Base-by-base conservation (phyloP, 1,140 invertebrate genomes). In the Pseudoatta argentina region DNA sequence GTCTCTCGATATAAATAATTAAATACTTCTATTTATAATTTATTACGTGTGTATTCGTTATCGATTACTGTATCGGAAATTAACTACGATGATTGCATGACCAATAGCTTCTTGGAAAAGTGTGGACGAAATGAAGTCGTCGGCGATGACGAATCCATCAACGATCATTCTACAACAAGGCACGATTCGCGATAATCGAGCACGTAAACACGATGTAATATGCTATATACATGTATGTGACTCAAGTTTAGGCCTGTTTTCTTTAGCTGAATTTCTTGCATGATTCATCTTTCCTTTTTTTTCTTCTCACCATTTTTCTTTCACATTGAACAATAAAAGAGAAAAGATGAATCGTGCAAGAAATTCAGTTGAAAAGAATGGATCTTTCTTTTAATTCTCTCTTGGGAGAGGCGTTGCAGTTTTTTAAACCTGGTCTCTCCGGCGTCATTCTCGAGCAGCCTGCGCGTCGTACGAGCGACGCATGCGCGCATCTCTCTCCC, bases 401-500 rank as follows among this genome's bases (percentile, higher is more conserved):
- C 3, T 69, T 30, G n/a, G 8, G 21, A 51, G 16, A 3, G 27
- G 21, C 77, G 51, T 21, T 16, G 34, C 30, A 53, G 21, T 69
- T 81, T 69, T 51, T 81, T 14, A 21, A 81, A 81, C 1, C 51
- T 53, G 21, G 16, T 34, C 77, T 81, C 12, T 44, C n/a, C 21
- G 16, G 34, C 78, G 21, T 69, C 48, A 39, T 53, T 63, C 5
- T 55, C 53, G n/a, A 63, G 16, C 75, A 39, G 7, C n/a, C 24
- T 44, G 21, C 39, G 51, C 51, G 12, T 27, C 55, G 14, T 7
- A 30, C 39, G 39, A 64, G 30, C 12, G 27, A 55, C 76, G 88
- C 88, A 82, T 86, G 88, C 88, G 87, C 67, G 10, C 55, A 0
- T 63, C n/a, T 44, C 10, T 44, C 30, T 14, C 30, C 21, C 27